Evolutionary conservation across 2,113 vertebrate genomes (phyloP).

Genomic region (Trogon surrucura): DNA sequence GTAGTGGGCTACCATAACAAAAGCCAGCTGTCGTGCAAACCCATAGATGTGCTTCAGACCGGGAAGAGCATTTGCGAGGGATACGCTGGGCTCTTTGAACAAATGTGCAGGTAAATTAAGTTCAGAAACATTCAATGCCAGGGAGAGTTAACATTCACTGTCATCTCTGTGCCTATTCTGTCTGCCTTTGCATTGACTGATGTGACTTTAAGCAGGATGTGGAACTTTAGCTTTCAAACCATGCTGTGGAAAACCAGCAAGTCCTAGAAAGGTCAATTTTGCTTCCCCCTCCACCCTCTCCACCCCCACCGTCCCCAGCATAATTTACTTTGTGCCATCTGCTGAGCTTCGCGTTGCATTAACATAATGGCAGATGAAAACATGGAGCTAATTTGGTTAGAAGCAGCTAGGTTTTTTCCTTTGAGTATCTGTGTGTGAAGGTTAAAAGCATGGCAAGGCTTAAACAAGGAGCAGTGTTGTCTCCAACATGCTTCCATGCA

Average conservation of each 20-base stretch:
- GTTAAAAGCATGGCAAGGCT: conserved; percentile 72
- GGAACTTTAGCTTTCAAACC: conserved; percentile 65
- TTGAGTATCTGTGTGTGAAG: conserved; percentile 65
- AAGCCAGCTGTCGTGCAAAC: conserved; percentile 58
- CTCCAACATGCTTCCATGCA: background rate
- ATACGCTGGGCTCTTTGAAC: conserved; percentile 80
- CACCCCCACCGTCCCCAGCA: conserved; percentile 3
- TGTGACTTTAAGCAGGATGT: conserved; percentile 6
- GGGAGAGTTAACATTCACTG: background rate
- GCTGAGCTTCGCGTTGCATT: conserved; percentile 74
- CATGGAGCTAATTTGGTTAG: conserved; percentile 77
- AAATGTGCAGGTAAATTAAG: conserved; percentile 83
- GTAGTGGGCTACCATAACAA: conserved; percentile 76
- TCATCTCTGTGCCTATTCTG: background rate
- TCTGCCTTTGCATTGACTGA: conserved; percentile 32
- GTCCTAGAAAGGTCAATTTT: conserved; percentile 78
- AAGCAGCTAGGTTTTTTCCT: conserved; percentile 64
- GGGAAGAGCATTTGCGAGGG: conserved; percentile 83
- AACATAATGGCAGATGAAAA: conserved; percentile 81
- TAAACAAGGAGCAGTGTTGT: background rate
- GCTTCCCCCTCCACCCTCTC: conserved; percentile 35
- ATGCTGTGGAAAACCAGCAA: conserved; percentile 64
- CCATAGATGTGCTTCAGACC: conserved; percentile 72
- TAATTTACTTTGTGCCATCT: conserved; percentile 82
- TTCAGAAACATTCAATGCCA: background rate